Conservation (phyloP, 2,888 invertebrate genomes). For the Notodonta dromedarius region DNA sequence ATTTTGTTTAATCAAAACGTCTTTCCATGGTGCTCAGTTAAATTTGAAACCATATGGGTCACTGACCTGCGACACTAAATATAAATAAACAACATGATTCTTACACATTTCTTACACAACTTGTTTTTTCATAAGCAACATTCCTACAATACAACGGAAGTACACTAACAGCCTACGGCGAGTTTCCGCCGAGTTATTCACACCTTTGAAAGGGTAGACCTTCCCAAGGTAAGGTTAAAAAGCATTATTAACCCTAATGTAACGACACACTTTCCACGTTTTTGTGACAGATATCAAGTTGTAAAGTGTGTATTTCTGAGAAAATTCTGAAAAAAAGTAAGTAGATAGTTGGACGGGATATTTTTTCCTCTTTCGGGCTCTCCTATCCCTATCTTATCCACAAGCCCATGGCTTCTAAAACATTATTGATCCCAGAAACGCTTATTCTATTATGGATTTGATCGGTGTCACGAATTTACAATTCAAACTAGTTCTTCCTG, state of each 20-base stretch:
- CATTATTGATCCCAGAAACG: too few relatives aligned
- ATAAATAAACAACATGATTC: not conserved
- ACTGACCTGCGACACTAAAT: not conserved
- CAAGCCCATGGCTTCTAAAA: too few relatives aligned
- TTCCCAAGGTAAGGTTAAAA: not conserved
- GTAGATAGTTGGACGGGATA: too few relatives aligned
- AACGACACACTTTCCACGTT: not conserved
- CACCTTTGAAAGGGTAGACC: conserved; percentile 2
- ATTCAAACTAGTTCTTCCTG: too few relatives aligned
- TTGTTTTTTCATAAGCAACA: not conserved
- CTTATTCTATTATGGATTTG: too few relatives aligned
- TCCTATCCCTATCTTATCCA: too few relatives aligned
- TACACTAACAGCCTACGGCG: not conserved
- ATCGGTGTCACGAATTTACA: too few relatives aligned
- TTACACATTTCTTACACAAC: not conserved
- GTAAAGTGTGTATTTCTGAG: not conserved
- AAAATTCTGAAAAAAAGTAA: not conserved
- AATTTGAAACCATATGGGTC: not conserved
- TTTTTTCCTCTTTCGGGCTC: too few relatives aligned
- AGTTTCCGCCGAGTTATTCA: not conserved
- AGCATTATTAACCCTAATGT: conserved; percentile 1
- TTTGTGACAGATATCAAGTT: not conserved
- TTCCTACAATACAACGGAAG: not conserved
- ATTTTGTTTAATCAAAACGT: too few relatives aligned
- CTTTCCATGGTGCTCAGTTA: not conserved